Conservation (phyloP, 1,140 invertebrate species). For the Drosophila rhopaloa region DNA sequence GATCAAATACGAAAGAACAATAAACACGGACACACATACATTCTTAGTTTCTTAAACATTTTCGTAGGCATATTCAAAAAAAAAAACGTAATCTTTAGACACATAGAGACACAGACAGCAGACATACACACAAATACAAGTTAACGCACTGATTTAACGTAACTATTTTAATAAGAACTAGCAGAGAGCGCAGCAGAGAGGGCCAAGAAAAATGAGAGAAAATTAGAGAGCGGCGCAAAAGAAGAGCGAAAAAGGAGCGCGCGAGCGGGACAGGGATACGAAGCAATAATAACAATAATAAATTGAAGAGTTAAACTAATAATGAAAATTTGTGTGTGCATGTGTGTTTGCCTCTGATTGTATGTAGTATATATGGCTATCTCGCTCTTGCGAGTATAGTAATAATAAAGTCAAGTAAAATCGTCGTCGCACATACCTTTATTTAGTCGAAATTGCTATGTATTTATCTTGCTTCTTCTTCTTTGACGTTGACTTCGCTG, state of each 20-base stretch:
- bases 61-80: constrained; percentile 39
- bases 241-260: constrained; percentile 35
- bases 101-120: constrained; percentile 19
- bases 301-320: constrained; percentile 83
- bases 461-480: constrained; percentile 67
- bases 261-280: constrained; percentile 25
- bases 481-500: constrained; percentile 38
- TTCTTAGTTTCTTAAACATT: constrained; percentile 37
- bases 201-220: constrained; percentile 26
- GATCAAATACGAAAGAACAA: constrained; percentile 73
- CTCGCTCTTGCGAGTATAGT: constrained; percentile 32
- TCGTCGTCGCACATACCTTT: constrained; percentile 73
- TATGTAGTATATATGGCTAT: constrained; percentile 25
- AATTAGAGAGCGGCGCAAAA: constrained; percentile 20
- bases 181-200: constrained; percentile 47
- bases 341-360: constrained; percentile 32
- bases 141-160: constrained; percentile 77
- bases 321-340: constrained; percentile 56
- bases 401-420: constrained; percentile 64
- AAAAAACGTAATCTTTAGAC: constrained; percentile 39
- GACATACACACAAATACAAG: constrained; percentile 44
- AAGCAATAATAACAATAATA: constrained; percentile 77
- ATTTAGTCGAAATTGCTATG: constrained; percentile 80
- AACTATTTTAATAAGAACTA: constrained; percentile 71
- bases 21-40: constrained; percentile 42